Base-by-base conservation (phyloP, 2,888 invertebrate species). In the Cheilosia scutellata region DNA sequence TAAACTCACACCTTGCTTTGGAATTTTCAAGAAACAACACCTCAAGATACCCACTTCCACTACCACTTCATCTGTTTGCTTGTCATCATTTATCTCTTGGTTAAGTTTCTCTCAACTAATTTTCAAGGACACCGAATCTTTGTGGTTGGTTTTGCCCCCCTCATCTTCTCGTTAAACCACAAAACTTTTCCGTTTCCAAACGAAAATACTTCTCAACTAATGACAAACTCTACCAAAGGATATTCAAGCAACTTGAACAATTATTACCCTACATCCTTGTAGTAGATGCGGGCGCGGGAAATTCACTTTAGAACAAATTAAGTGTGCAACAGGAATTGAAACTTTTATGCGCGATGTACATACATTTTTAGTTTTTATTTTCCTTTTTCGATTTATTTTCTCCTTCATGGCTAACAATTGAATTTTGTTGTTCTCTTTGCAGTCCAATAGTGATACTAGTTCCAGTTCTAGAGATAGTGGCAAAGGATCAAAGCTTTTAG, bases 401-500 rank as follows among this genome's bases (percentile, higher is more conserved):
- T 87, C 55, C 70, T 79, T 47, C 6, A 29, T 53, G 2, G 13
- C 25, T 62, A 16, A 72, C 5, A 58, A 51, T 70, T 62, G 25
- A 13, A 33, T 63, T 55, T 74, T 60, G 44, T 79, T 82, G n/a
- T 57, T 83, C 25, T 75, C 47, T 80, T 88, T 88, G 57, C 88
- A 89, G 88, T 89, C 89, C 55, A 89, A 89, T 76, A 92, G 91
- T 89, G 91, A 92, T 88, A 90, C 92, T 63, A 91, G 91, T 88
- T 89, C 91, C 66, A 89, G 88, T 80, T 90, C 90, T 70, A 89
- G 88, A 66, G 88, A 90, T 68, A 88, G 82, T 27, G 88, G 88
- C 58, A 91, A 90, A 88, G 90, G 90, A 87, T 89, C 89, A 87
- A 91, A 90, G 87, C 90, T 90, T 88, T 89, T 91, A 76, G 88